Percentiles rank a stretch among this genome's conserved stretches.
Conservation (phyloP, 92 coral and sea anemone genomes). For the Micromussa lordhowensis region DNA sequence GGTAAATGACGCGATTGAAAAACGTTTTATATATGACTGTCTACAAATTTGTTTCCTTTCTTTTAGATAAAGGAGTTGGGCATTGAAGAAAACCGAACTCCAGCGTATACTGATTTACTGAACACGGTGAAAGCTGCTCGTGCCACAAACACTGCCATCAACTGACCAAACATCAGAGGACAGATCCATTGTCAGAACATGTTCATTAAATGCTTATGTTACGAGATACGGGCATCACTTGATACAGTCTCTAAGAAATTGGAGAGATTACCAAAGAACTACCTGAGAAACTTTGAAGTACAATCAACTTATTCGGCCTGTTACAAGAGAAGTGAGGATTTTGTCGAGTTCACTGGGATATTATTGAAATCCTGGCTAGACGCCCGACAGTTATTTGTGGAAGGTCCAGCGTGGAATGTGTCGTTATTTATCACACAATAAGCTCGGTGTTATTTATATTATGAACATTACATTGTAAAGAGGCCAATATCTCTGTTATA, state of each 20-base stretch:
- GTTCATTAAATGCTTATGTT: too few species aligned
- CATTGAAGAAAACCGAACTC: slow-evolving; percentile 71
- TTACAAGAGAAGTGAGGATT: neutral
- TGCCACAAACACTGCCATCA: slow-evolving; percentile 26
- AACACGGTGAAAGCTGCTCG: slow-evolving; percentile 78
- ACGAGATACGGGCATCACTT: neutral
- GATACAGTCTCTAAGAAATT: neutral
- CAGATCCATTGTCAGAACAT: neutral
- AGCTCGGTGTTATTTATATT: neutral
- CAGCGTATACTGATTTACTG: slow-evolving; percentile 70
- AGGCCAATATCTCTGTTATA: neutral
- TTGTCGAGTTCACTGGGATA: neutral
- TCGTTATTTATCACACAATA: neutral
- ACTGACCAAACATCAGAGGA: slow-evolving; percentile 2
- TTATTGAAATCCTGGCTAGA: neutral
- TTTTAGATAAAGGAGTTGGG: slow-evolving; percentile 73
- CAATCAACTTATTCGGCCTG: neutral
- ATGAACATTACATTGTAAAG: neutral
- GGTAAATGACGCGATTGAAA: neutral
- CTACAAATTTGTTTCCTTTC: neutral
- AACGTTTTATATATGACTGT: neutral
- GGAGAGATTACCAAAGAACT: neutral
- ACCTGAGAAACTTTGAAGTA: neutral
- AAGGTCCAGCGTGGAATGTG: neutral
- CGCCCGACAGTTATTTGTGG: too few species aligned